Conservation (phyloP, 2,113 vertebrate genomes). For the Onychorhynchus coronatus region DNA sequence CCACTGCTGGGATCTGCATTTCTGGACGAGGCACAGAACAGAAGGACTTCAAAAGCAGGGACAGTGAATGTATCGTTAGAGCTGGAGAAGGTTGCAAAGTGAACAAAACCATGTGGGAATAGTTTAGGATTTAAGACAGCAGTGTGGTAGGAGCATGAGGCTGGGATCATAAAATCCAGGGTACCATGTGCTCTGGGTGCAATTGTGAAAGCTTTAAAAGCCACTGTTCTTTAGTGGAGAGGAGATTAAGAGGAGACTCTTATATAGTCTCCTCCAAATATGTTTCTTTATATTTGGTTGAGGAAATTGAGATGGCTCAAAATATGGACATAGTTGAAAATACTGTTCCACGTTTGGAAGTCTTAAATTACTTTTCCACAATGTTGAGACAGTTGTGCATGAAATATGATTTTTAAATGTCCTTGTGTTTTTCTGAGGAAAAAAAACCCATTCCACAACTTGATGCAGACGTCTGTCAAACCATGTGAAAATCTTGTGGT, state of each 20-base stretch:
- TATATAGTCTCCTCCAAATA: background rate
- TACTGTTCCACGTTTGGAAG: background rate
- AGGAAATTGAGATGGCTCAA: background rate
- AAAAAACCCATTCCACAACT: background rate
- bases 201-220: background rate
- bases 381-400: background rate
- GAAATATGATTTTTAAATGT: background rate
- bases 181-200: background rate
- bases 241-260: background rate
- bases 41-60: background rate
- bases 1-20: background rate
- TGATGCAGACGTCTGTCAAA: background rate
- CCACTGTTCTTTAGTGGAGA: background rate
- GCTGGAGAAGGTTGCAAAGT: background rate
- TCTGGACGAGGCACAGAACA: background rate
- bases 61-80: fast-evolving
- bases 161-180: background rate
- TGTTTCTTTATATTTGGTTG: background rate
- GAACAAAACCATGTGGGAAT: background rate
- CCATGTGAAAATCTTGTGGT: background rate
- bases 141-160: background rate
- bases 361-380: background rate
- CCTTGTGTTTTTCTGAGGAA: background rate
- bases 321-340: background rate
- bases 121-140: background rate